These are phyloP conservation scores for Lamellibrachia satsuma DNA, from an alignment of 2,888 invertebrate genomes.

Conservation along the genomic window DNA sequence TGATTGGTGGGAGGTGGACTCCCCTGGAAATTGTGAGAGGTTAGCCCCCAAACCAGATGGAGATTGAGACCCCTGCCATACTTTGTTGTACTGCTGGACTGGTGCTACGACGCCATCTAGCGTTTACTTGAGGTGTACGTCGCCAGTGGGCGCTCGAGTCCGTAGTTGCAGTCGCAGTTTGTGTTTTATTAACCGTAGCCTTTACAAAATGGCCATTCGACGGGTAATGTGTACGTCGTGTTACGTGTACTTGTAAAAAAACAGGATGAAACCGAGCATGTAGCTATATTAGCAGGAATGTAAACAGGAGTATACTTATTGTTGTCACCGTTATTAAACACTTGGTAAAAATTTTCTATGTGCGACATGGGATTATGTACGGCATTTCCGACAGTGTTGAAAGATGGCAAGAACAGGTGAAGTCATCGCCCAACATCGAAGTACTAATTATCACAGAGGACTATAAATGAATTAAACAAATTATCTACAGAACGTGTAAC, in stretches of 20 bases:
- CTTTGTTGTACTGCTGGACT: not conserved
- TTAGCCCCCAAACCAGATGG: too few relatives aligned
- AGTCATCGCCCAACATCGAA: not conserved
- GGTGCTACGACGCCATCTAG: not conserved
- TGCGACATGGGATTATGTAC: not conserved
- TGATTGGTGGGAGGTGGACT: too few relatives aligned
- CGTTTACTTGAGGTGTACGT: not conserved
- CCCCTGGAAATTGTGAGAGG: too few relatives aligned
- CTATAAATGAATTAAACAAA: too few relatives aligned
- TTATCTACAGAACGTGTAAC: too few relatives aligned
- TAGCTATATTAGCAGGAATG: not conserved
- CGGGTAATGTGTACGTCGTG: not conserved
- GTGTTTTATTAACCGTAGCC: not conserved
- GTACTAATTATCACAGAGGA: too few relatives aligned
- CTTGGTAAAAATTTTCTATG: not conserved
- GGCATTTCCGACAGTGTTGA: not conserved
- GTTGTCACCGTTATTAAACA: not conserved
- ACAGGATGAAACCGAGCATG: not conserved
- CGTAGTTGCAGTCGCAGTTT: not conserved
- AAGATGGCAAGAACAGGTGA: not conserved
- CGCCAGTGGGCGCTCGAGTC: constrained; percentile 10
- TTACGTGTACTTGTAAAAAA: not conserved
- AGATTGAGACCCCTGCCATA: too few relatives aligned
- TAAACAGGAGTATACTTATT: not conserved
- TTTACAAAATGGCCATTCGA: not conserved